phyloP scores from a whole-genome alignment of 2,797 vertebrate species.

The Lepilemur ruficaudatus region DNA sequence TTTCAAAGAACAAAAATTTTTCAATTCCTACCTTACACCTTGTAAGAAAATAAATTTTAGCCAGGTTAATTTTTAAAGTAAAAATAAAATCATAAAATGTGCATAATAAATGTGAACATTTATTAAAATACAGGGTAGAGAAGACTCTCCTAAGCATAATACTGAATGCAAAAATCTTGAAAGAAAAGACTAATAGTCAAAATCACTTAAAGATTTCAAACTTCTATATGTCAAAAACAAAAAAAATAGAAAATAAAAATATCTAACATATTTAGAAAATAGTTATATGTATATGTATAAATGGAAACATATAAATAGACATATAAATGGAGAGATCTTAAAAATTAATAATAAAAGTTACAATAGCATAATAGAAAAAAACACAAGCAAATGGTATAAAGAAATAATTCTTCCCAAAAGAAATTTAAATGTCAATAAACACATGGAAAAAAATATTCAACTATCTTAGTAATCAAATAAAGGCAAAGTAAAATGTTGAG shows the following conservation, averaged over 20 bases:
- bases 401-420: background rate
- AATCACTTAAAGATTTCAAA: background rate
- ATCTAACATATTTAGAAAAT: background rate
- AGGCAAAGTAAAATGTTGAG: background rate
- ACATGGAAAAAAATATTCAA: slow-evolving; percentile 24
- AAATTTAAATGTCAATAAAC: background rate
- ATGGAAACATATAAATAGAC: background rate
- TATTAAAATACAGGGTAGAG: background rate
- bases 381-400: background rate
- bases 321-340: background rate
- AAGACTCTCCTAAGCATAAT: background rate
- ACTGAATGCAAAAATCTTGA: background rate
- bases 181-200: background rate
- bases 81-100: slow-evolving; percentile 12
- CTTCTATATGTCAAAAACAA: background rate
- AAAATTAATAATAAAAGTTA: background rate
- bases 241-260: background rate
- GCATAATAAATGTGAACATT: background rate
- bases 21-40: background rate
- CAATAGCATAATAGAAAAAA: background rate
- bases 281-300: background rate
- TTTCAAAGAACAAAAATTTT: background rate
- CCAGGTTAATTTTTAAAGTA: background rate
- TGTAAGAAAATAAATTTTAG: background rate
- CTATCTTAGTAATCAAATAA: background rate